phyloP scores from a whole-genome alignment of 2,113 vertebrate species.

The Vireo altiloquus region DNA sequence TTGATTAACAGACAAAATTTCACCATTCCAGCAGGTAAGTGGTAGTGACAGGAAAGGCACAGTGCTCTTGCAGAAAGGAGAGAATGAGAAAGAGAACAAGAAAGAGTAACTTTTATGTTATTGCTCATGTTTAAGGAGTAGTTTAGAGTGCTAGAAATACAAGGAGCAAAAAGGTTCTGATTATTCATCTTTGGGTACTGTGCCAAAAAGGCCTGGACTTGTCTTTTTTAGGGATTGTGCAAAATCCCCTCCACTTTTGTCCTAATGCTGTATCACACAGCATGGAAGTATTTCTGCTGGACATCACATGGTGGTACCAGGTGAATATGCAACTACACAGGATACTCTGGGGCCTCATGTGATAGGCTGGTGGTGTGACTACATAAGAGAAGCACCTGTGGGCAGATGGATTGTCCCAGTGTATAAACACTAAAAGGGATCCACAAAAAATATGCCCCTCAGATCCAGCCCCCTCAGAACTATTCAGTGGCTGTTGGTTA shows the following conservation, averaged over 20 bases:
- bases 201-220: not conserved
- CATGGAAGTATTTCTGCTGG: not conserved
- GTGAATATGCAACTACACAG: not conserved
- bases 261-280: not conserved
- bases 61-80: not conserved
- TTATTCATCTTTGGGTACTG: not conserved
- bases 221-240: not conserved
- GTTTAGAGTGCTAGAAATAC: not conserved
- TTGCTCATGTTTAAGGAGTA: not conserved
- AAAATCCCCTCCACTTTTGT: not conserved
- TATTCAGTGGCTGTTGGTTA: not conserved
- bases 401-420: not conserved
- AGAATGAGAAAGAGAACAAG: not conserved
- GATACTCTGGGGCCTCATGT: not conserved
- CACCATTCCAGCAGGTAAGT: not conserved
- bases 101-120: not conserved
- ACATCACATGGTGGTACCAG: not conserved
- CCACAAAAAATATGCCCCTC: not conserved
- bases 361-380: not conserved
- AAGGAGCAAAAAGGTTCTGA: not conserved
- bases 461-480: not conserved
- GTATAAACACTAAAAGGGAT: not conserved
- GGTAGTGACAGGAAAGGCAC: not conserved
- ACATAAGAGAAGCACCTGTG: not conserved
- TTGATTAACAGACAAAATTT: not conserved